Evolutionary conservation across 1,140 invertebrate genomes (phyloP).

Genomic region (Subanguina moxae): DNA sequence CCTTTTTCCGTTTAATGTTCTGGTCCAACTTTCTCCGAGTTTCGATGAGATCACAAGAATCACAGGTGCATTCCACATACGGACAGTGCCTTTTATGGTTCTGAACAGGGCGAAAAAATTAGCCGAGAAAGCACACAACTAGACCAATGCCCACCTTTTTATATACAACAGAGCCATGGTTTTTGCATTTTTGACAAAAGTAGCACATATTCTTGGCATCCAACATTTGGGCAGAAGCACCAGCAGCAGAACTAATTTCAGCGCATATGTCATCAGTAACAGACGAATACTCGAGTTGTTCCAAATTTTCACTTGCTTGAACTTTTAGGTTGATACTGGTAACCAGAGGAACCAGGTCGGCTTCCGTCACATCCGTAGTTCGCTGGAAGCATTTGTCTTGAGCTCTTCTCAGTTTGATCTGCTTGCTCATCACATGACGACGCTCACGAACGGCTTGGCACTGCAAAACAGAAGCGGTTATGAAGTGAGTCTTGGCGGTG

Average conservation of each 20-base stretch:
- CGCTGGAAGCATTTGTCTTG: constrained; percentile 56
- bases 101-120: constrained; percentile 24
- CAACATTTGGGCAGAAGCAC: not conserved
- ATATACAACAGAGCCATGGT: constrained; percentile 52
- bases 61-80: constrained; percentile 44
- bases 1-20: constrained; percentile 41
- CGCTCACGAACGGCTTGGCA: constrained; percentile 51
- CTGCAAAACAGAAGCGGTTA: constrained; percentile 34
- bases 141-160: constrained; percentile 49
- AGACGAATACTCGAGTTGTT: constrained; percentile 15
- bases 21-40: constrained; percentile 50
- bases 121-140: not conserved
- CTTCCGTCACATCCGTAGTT: constrained; percentile 33
- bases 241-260: constrained; percentile 11
- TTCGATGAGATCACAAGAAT: constrained; percentile 53
- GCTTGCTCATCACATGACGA: constrained; percentile 53
- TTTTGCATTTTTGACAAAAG: constrained; percentile 58
- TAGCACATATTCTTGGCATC: constrained; percentile 53
- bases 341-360: constrained; percentile 34
- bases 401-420: constrained; percentile 53
- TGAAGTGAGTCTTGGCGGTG: not conserved
- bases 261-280: constrained; percentile 4
- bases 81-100: constrained; percentile 52
- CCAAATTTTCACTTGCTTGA: constrained; percentile 18
- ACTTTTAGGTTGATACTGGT: not conserved